Percentiles rank a stretch among this genome's conserved stretches.
Conservation (phyloP, 1,140 invertebrate genomes). For the Pectinophora gossypiella region DNA sequence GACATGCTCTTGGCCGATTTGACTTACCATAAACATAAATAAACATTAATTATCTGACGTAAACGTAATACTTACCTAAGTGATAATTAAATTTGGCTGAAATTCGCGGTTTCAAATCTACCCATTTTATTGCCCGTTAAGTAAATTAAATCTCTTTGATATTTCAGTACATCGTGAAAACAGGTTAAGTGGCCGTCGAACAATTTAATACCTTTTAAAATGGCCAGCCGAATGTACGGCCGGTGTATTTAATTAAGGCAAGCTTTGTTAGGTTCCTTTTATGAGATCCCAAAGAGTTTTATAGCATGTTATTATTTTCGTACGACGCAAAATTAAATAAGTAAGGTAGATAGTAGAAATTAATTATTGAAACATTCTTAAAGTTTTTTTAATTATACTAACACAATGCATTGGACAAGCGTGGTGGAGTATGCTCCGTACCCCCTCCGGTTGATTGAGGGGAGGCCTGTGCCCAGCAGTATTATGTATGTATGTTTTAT, state of each 20-base stretch:
- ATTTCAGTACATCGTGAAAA: slow-evolving; percentile 46
- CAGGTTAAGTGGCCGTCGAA: slow-evolving; percentile 50
- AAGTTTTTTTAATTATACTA: not conserved
- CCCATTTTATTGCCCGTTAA: slow-evolving; percentile 24
- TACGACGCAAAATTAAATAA: not conserved
- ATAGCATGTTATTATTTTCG: slow-evolving; percentile 27
- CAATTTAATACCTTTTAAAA: slow-evolving; percentile 69
- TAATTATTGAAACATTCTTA: too few relatives aligned
- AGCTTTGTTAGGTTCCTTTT: slow-evolving; percentile 38
- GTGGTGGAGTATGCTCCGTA: too few relatives aligned
- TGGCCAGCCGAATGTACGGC: slow-evolving; percentile 47
- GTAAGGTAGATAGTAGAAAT: too few relatives aligned
- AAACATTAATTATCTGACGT: too few relatives aligned
- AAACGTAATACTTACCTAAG: too few relatives aligned
- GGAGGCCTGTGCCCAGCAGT: too few relatives aligned
- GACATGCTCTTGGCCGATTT: too few relatives aligned
- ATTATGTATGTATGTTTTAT: not conserved
- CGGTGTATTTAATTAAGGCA: slow-evolving; percentile 63
- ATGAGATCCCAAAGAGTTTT: slow-evolving; percentile 24
- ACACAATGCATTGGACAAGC: not conserved
- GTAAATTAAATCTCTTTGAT: slow-evolving; percentile 38
- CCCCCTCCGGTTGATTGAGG: too few relatives aligned
- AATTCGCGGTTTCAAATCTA: slow-evolving; percentile 17
- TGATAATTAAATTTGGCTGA: not conserved
- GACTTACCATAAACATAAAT: too few relatives aligned